Evolutionary conservation across 2,888 invertebrate species (phyloP), one percentile per base, ranked within the genome.

Genomic region (Dynastes tityus): DNA sequence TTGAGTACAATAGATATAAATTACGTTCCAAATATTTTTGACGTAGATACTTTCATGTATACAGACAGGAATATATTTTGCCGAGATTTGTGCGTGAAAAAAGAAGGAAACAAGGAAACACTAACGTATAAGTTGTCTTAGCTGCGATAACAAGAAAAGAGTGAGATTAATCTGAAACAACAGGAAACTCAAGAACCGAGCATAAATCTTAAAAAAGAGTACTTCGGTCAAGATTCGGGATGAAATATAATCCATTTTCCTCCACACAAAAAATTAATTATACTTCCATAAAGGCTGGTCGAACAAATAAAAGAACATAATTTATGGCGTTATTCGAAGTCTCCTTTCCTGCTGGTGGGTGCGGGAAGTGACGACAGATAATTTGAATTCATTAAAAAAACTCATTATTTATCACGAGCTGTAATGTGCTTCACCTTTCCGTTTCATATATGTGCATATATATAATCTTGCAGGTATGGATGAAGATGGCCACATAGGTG

Each of bases 231-330:
- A 74, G 73, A 74, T 74, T 74, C 27, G 16, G 61, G 63, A 74
- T 74, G 73, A 74, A 74, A 74, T 74, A 74, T 74, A 74, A 74
- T 74, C 73, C 73, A 74, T 61, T 74, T 74, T 74, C 61, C 61
- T 49, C 45, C 73, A 63, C 73, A 74, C 61, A 61, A 74, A 74
- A 74, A 74, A 74, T 74, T 74, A 74, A 74, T 74, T 74, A 74
- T 74, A 74, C 73, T 74, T 74, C 73, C 73, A 74, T 74, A 63
- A 74, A 74, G 29, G 73, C 73, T 55, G 61, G 61, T 49, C 63
- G 73, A 61, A 74, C 73, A 74, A 74, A 74, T 74, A 74, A 74
- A 74, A 55, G 73, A 74, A 74, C 29, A 61, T 74, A 74, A 74
- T 74, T 74, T 74, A 74, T 74, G 16, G 58, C 61, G 73, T 63